Conservation (phyloP, 2,113 vertebrate species). For the Onychorhynchus coronatus region DNA sequence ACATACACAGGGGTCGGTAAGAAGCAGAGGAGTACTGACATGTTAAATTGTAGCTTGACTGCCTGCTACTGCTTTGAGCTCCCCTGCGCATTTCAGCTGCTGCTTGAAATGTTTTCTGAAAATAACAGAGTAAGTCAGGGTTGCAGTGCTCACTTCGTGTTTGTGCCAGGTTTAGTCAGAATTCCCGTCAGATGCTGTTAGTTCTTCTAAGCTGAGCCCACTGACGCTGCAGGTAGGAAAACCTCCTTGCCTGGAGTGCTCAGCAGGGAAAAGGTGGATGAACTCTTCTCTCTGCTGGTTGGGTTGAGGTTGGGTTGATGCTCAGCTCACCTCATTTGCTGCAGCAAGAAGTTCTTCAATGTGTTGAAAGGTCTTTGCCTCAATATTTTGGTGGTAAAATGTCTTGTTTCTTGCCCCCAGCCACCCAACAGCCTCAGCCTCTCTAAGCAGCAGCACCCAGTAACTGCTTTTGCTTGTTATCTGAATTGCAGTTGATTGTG, state of each 20-base stretch:
- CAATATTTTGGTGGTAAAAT: not conserved
- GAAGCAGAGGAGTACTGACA: not conserved
- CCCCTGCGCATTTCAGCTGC: not conserved
- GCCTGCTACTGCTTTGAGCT: not conserved
- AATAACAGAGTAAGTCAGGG: not conserved
- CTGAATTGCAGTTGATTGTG: not conserved
- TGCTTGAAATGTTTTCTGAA: not conserved
- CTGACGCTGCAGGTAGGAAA: not conserved
- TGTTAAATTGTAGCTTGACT: not conserved
- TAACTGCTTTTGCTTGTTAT: not conserved
- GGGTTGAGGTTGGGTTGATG: not conserved
- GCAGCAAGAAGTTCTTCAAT: not conserved
- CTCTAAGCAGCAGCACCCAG: fast-evolving
- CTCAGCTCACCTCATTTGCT: not conserved
- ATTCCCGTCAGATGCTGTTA: not conserved
- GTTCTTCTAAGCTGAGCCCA: not conserved
- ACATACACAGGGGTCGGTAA: not conserved
- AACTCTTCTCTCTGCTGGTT: not conserved
- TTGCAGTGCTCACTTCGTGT: not conserved
- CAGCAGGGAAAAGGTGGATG: not conserved
- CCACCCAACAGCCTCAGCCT: not conserved
- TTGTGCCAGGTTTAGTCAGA: not conserved
- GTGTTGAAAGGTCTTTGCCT: not conserved
- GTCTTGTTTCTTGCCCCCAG: not conserved
- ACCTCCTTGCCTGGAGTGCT: not conserved